These are phyloP conservation scores for Meda fulgida DNA, from an alignment of 2,797 vertebrate species.

Conservation along the genomic window DNA sequence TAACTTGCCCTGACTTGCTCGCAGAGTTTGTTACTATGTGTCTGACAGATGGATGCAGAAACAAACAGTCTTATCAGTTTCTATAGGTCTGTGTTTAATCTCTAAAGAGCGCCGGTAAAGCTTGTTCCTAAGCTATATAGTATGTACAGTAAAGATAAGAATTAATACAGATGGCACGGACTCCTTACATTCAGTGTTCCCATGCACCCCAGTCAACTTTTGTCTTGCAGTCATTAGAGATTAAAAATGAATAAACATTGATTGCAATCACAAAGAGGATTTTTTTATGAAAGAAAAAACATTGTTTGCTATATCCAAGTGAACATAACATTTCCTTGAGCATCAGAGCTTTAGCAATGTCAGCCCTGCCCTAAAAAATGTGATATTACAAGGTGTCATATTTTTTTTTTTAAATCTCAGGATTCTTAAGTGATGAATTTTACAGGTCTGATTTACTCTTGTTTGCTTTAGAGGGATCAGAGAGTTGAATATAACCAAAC, in stretches of 20 bases:
- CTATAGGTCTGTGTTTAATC: slow-evolving; percentile 21
- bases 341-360: neutral
- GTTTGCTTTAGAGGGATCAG: slow-evolving; percentile 9
- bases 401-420: neutral
- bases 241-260: neutral
- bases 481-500: slow-evolving; percentile 39
- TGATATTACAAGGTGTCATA: neutral
- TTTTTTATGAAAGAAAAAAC: neutral
- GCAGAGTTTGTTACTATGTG: neutral
- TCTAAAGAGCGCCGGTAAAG: neutral
- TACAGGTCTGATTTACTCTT: slow-evolving; percentile 3
- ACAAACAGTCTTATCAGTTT: slow-evolving; percentile 16
- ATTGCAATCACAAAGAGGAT: neutral
- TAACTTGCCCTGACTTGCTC: slow-evolving; percentile 27
- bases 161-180: neutral
- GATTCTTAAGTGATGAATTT: slow-evolving; percentile 5
- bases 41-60: neutral
- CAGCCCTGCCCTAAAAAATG: neutral
- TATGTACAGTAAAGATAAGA: slow-evolving; percentile 7
- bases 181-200: neutral
- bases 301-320: neutral
- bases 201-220: neutral
- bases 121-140: neutral
- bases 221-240: neutral
- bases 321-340: neutral